Conservation (phyloP, 2,113 vertebrate genomes). For the Euleptes europaea region DNA sequence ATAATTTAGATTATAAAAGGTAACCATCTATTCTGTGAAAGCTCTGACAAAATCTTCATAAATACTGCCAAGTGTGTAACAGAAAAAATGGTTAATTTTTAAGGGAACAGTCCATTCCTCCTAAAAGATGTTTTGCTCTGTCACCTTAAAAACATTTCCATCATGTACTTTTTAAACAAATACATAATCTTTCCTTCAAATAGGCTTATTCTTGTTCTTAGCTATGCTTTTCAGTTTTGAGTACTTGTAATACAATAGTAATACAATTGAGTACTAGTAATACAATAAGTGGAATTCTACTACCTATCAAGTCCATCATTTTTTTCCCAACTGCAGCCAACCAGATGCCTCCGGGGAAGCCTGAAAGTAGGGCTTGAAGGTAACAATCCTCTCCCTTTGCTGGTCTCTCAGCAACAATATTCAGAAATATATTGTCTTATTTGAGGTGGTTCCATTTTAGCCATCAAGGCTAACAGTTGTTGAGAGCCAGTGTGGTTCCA, state of each 20-base stretch:
- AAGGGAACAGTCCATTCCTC: background rate
- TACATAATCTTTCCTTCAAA: background rate
- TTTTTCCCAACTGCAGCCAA: background rate
- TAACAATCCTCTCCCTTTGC: background rate
- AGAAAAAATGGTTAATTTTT: background rate
- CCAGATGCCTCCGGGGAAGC: background rate
- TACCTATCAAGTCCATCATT: background rate
- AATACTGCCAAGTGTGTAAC: background rate
- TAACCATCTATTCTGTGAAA: slow-evolving; percentile 20
- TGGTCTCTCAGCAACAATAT: background rate
- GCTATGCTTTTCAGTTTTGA: background rate
- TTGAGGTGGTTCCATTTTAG: background rate
- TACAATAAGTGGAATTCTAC: background rate
- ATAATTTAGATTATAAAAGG: slow-evolving; percentile 30
- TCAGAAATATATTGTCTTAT: background rate
- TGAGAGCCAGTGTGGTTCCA: background rate
- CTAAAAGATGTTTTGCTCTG: background rate
- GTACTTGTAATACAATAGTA: background rate
- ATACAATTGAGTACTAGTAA: too few relatives aligned
- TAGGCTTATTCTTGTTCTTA: background rate
- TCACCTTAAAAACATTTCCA: background rate
- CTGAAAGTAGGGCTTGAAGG: background rate
- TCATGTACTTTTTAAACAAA: background rate
- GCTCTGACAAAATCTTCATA: background rate
- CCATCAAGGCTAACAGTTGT: background rate